A percentile compares a stretch with the other conserved stretches of the same genome.
These are phyloP conservation scores for Athalia circularis DNA, from an alignment of 2,888 invertebrate species.

Conservation along the genomic window DNA sequence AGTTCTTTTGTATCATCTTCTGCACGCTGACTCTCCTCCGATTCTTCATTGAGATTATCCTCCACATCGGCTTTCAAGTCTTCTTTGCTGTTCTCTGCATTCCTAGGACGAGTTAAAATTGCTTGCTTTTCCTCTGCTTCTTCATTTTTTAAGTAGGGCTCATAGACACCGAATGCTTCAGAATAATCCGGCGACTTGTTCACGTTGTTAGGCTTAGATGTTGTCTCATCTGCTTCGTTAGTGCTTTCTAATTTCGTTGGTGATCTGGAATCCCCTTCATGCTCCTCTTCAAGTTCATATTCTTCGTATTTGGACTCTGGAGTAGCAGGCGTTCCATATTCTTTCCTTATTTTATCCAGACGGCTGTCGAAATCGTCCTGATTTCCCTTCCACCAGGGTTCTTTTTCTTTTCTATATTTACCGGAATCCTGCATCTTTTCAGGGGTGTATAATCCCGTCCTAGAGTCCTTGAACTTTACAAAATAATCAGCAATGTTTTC, in stretches of 20 bases:
- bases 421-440: conserved; percentile 48
- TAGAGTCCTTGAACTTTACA: conserved; percentile 61
- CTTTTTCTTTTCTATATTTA: conserved; percentile 45
- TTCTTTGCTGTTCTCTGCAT: not conserved
- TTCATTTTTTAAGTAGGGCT: conserved; percentile 35
- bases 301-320: conserved; percentile 66
- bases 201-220: not conserved
- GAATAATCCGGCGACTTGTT: conserved; percentile 37
- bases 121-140: conserved; percentile 24
- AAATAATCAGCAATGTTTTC: conserved; percentile 66
- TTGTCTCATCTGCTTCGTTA: conserved; percentile 28
- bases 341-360: conserved; percentile 46
- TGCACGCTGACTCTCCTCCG: conserved; percentile 1
- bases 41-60: not conserved
- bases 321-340: conserved; percentile 50
- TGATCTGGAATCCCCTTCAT: conserved; percentile 1
- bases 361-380: conserved; percentile 33
- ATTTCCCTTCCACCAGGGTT: conserved; percentile 34
- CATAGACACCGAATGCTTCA: conserved; percentile 21
- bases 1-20: not conserved
- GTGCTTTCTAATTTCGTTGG: conserved; percentile 21
- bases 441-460: conserved; percentile 56
- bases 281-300: conserved; percentile 59
- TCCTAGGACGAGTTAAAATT: not conserved
- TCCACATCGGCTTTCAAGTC: conserved; percentile 8